Percentiles rank a stretch among this genome's conserved stretches.
These are phyloP conservation scores for Odontamblyopus rebecca DNA, from an alignment of 2,797 vertebrate genomes.

Conservation along the genomic window DNA sequence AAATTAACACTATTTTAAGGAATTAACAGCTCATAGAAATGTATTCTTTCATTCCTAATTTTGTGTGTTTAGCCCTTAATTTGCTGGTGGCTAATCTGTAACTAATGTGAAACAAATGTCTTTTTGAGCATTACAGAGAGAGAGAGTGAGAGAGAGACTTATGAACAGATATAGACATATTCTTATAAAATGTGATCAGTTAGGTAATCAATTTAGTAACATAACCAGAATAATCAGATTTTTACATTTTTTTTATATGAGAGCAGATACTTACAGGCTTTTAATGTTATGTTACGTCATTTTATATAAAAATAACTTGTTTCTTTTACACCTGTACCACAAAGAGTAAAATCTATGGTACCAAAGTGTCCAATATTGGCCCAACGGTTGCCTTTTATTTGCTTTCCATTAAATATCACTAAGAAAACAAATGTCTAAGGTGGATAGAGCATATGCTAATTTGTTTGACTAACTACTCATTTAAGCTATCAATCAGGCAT, in stretches of 20 bases:
- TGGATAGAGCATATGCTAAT: constrained; percentile 12
- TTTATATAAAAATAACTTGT: background rate
- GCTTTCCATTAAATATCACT: background rate
- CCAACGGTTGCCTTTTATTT: background rate
- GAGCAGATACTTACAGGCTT: background rate
- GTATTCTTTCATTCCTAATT: background rate
- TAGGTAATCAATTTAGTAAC: no score
- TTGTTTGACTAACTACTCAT: constrained; percentile 11
- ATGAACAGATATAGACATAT: no score
- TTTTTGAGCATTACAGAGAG: background rate
- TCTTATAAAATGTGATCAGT: no score
- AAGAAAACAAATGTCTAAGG: constrained; percentile 13
- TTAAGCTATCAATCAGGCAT: constrained; percentile 37
- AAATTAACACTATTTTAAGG: no score
- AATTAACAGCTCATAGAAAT: no score
- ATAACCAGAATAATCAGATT: background rate
- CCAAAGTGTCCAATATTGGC: background rate
- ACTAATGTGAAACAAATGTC: background rate
- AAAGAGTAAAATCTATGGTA: background rate
- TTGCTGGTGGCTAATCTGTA: background rate
- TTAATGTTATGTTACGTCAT: background rate
- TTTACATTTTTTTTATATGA: background rate
- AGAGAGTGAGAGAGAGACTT: background rate
- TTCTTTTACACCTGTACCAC: background rate
- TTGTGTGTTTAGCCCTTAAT: background rate